Base-by-base conservation (phyloP, 1,140 invertebrate genomes). In the Gonatopus flavifemur region DNA sequence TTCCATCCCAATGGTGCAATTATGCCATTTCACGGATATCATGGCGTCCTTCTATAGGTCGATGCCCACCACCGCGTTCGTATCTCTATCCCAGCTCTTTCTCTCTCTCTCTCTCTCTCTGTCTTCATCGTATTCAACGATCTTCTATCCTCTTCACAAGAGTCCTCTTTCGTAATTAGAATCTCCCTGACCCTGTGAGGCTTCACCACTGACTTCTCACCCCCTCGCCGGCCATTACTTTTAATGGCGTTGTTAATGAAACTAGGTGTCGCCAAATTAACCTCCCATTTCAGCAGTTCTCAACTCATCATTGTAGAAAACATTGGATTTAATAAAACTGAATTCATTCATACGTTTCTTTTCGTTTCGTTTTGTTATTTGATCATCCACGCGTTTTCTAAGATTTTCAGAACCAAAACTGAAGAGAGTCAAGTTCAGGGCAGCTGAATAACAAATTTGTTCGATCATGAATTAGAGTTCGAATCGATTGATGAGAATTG, bases 221-320 rank as follows among this genome's bases (percentile, higher is more conserved):
- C 68, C 64, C 67, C 70, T 66, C 66, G 69, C 65, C 61, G 66
- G 64, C 70, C 72, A 75, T 76, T 76, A 76, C 72, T 76, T 76
- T 76, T 76, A 76, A 76, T 76, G 68, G 72, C 70, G 71, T 76
- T 76, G 74, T 76, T 76, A 76, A 75, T 76, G 74, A 76, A 76
- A 76, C 72, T 74, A 72, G 74, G 71, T 74, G 74, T 76, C 70
- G 69, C 74, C 72, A 73, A 76, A 76, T 76, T 76, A 76, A 76
- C 74, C 67, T 69, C 69, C 66, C 72, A 66, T 76, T 76, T 60
- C 69, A 67, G 67, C 44, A 66, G 70, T 62, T 64, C 73, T 76
- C 72, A 73, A 76, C 73, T n/a, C n/a, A n/a, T n/a, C n/a, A n/a
- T n/a, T n/a, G n/a, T n/a, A n/a, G n/a, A n/a, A n/a, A n/a, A n/a